phyloP scores from a whole-genome alignment of 2,888 invertebrate species.

The Halictus ligatus region DNA sequence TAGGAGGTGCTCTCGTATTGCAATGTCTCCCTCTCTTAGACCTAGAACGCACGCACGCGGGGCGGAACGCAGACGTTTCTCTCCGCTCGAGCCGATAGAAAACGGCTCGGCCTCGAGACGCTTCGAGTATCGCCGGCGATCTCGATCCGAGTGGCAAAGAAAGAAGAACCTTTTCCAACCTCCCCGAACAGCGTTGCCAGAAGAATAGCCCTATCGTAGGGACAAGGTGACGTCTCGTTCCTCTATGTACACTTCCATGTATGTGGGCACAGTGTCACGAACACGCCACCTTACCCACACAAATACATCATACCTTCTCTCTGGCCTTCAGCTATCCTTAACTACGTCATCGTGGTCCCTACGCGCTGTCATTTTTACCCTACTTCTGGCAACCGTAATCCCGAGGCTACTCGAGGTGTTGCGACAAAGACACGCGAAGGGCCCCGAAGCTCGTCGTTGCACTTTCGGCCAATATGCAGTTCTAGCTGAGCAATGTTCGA shows the following conservation, averaged over 20 bases:
- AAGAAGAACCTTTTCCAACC: not conserved
- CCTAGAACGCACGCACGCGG: constrained; percentile 61
- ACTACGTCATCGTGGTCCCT: not conserved
- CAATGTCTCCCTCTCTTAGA: constrained; percentile 76
- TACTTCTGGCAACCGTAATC: constrained; percentile 1
- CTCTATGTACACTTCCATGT: not conserved
- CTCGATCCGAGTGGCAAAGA: not conserved
- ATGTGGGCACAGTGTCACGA: not conserved
- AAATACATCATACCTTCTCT: not conserved
- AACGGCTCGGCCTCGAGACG: constrained; percentile 14
- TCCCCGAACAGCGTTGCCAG: not conserved
- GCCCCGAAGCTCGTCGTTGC: not conserved
- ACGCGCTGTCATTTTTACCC: constrained; percentile 1
- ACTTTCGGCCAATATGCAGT: not conserved
- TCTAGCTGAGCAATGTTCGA: not conserved
- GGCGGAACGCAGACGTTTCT: constrained; percentile 56
- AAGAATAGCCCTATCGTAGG: not conserved
- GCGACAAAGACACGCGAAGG: constrained; percentile 9
- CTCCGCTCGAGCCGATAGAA: constrained; percentile 6
- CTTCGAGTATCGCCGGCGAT: constrained; percentile 20
- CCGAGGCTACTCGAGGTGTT: not conserved
- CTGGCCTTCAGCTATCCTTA: not conserved
- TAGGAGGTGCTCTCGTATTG: constrained; percentile 80
- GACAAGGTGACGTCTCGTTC: constrained; percentile 5
- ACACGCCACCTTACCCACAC: constrained; percentile 5